A percentile compares a stretch with the other conserved stretches of the same genome.
These are phyloP conservation scores for Sminthopsis crassicaudata DNA, from an alignment of 2,113 vertebrate genomes.

Conservation along the genomic window DNA sequence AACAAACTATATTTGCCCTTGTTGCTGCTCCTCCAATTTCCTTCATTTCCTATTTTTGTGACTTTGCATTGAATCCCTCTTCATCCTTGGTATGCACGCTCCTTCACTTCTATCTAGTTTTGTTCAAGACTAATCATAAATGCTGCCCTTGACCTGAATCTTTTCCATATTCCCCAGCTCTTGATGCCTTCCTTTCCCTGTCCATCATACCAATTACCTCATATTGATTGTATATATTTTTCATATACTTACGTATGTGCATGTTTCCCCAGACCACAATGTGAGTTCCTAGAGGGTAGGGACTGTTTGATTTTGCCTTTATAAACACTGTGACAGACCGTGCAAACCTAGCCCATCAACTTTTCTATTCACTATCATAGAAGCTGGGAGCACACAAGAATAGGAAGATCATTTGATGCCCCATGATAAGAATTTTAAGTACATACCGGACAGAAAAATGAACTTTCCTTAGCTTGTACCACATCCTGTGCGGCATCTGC, in stretches of 20 bases:
- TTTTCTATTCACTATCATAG: background rate
- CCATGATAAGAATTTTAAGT: background rate
- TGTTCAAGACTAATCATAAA: background rate
- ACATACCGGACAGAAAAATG: background rate
- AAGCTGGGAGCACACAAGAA: background rate
- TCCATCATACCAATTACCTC: background rate
- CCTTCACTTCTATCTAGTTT: background rate
- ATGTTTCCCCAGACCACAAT: background rate
- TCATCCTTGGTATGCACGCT: background rate
- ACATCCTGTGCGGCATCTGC: background rate
- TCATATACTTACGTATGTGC: background rate
- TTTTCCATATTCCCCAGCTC: background rate
- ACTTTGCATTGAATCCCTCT: background rate
- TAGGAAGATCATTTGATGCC: background rate
- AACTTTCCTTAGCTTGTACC: background rate
- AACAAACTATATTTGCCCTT: background rate
- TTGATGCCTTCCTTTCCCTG: background rate
- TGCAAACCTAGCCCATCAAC: background rate
- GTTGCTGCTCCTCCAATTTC: background rate
- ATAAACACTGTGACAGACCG: background rate
- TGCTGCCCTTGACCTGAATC: background rate
- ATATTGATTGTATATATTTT: background rate
- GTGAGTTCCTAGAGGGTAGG: background rate
- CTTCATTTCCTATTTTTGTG: background rate
- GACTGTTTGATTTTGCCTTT: background rate